These are phyloP conservation scores for Hiodon tergisus DNA, from an alignment of 2,113 vertebrate genomes.

Conservation along the genomic window DNA sequence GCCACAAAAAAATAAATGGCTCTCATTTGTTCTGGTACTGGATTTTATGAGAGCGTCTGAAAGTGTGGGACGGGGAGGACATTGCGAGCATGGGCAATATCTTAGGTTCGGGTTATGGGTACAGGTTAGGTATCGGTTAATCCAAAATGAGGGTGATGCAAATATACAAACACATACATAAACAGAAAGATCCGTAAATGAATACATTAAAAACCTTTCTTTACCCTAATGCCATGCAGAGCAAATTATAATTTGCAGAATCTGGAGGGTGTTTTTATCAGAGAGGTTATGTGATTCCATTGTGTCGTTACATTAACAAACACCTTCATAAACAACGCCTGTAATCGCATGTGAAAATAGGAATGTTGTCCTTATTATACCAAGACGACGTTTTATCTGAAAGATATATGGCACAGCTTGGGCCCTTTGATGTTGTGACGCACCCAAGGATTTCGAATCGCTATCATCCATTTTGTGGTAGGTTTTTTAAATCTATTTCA, in stretches of 20 bases:
- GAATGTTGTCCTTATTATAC: neutral
- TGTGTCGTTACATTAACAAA: neutral
- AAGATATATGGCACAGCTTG: neutral
- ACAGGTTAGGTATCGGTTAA: neutral
- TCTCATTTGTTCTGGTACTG: conserved; percentile 7
- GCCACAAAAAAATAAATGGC: conserved; percentile 9
- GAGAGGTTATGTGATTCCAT: too few relatives aligned
- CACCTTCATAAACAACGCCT: neutral
- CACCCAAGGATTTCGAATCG: conserved; percentile 9
- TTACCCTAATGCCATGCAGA: too few relatives aligned
- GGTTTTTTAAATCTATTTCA: neutral
- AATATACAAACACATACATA: too few relatives aligned
- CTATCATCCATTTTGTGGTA: conserved; percentile 20
- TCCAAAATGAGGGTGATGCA: too few relatives aligned
- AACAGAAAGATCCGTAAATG: too few relatives aligned
- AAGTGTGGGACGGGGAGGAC: neutral
- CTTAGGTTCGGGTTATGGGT: neutral
- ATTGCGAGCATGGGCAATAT: too few relatives aligned
- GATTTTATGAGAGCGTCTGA: neutral
- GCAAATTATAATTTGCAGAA: too few relatives aligned
- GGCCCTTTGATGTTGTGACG: conserved; percentile 12
- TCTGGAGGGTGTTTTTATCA: too few relatives aligned
- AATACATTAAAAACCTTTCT: too few relatives aligned
- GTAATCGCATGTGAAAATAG: neutral
- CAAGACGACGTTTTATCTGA: neutral